Base-by-base conservation (phyloP, 1,140 invertebrate species). In the Bombus superbus region DNA sequence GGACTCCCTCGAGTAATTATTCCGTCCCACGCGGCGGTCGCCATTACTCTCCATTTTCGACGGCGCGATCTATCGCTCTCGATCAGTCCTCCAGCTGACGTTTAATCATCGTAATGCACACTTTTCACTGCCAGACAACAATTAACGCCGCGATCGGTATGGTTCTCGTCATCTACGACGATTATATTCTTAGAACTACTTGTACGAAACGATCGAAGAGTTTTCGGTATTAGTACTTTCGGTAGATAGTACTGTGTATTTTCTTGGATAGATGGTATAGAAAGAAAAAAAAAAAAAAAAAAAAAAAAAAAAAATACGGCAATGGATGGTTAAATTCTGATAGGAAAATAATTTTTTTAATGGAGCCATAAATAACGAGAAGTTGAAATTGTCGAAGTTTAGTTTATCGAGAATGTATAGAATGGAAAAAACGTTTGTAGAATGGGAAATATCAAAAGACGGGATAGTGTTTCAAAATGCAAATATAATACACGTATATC, bases 41-140 rank as follows among this genome's bases (percentile, higher is more conserved):
- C 62, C 73, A 83, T 83, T 83, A 66, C 38, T 83, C 81, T 40
- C 42, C 22, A 68, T 76, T 83, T 66, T 68, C 72, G 1, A 4
- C 18, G 44, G 1, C n/a, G 35, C 32, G 71, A 42, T n/a, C 28
- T 53, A 64, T 68, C 59, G 35, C 59, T 25, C 42, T 76, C 72
- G 42, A 83, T 83, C 72, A 6, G 22, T n/a, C 11, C 13, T 53
- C 18, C 8, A 9, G 13, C 6, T 66, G 71, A 38, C 42, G 44
- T 83, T 76, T 76, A 76, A 83, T 83, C 73, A 53, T 68, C 32
- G 9, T 76, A 68, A 76, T 66, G 62, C 28, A 68, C 42, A 62
- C 42, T 32, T 42, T 77, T 28, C 57, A 5, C 35, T 15, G 13
- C 53, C 35, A 35, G 22, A 53, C 25, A 25, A 25, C 10, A 13